Base-by-base conservation (phyloP, 2,888 invertebrate species). In the Molorchus minor region DNA sequence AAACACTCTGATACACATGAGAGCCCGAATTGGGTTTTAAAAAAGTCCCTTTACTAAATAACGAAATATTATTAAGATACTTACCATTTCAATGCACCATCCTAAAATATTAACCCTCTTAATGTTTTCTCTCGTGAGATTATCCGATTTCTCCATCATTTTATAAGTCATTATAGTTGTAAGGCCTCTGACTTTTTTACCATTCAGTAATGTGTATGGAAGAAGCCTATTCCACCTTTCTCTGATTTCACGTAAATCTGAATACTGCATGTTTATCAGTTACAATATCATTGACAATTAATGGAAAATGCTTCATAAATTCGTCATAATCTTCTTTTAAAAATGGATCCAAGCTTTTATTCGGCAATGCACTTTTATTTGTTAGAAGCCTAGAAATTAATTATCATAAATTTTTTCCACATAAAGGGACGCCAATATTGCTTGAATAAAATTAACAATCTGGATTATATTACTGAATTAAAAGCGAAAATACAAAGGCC, bases 61-160 rank as follows among this genome's bases (percentile, higher is more conserved):
- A n/a, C n/a, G n/a, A n/a, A n/a, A n/a, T n/a, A n/a, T n/a, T n/a
- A n/a, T n/a, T n/a, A n/a, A n/a, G n/a, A n/a, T 25, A 19, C 58
- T 43, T 21, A 58, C 58, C 25, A 58, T n/a, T 54, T 30, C 54
- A 4, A 12, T 29, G 13, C 47, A 54, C 58, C 58, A 58, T 17
- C 33, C 58, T 10, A 58, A 20, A 47, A 54, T 43, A 36, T 21
- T 44, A 29, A 43, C 58, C 35, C 54, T 4, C 20, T 15, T 54
- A 1, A 58, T 15, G 36, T 54, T 58, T 13, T 58, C 54, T 29
- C 16, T 17, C 15, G 54, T 54, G n/a, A 58, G 44, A 44, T 58
- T 54, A 29, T 43, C 49, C n/a, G 38, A 12, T 46, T 46, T 47
- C 17, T 54, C 58, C 13, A 58, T 10, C 21, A 44, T 25, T 36